Evolutionary conservation across 2,113 vertebrate genomes (phyloP).

Genomic region (Caranx ignobilis): DNA sequence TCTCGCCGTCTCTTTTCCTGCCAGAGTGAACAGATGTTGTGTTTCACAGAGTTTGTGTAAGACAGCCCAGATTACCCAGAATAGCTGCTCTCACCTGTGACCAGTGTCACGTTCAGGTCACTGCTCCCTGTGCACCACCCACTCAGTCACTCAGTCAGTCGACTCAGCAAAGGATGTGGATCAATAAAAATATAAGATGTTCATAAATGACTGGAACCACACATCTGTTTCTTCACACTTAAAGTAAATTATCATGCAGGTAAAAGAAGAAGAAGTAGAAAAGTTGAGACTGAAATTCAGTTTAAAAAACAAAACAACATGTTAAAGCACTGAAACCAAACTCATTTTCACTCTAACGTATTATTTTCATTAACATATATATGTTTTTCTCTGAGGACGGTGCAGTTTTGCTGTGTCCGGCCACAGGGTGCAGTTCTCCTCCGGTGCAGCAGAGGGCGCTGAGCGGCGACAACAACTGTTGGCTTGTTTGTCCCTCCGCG

Average conservation of each 20-base stretch:
- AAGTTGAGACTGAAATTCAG: too few species aligned
- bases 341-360: too few species aligned
- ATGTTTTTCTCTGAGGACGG: not conserved
- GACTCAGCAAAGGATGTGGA: not conserved
- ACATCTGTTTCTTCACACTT: not conserved
- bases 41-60: constrained; percentile 60
- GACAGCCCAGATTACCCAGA: constrained; percentile 33
- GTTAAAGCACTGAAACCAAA: too few species aligned
- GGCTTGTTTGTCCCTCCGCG: constrained; percentile 9
- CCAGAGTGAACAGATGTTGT: constrained; percentile 53
- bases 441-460: constrained; percentile 57
- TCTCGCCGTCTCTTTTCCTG: not conserved
- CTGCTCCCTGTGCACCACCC: not conserved
- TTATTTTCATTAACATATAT: not conserved
- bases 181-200: not conserved
- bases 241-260: too few species aligned
- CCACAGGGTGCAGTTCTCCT: constrained; percentile 9
- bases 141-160: too few species aligned
- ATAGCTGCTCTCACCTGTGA: constrained; percentile 8
- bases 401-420: not conserved
- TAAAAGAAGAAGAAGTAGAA: too few species aligned
- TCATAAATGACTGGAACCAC: not conserved
- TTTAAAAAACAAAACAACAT: too few species aligned
- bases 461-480: fast-evolving
- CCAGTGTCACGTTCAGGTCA: constrained; percentile 23